Evolutionary conservation across 2,888 invertebrate species (phyloP), one percentile per base, ranked within the genome.

Genomic region (Apocheima hispidaria): DNA sequence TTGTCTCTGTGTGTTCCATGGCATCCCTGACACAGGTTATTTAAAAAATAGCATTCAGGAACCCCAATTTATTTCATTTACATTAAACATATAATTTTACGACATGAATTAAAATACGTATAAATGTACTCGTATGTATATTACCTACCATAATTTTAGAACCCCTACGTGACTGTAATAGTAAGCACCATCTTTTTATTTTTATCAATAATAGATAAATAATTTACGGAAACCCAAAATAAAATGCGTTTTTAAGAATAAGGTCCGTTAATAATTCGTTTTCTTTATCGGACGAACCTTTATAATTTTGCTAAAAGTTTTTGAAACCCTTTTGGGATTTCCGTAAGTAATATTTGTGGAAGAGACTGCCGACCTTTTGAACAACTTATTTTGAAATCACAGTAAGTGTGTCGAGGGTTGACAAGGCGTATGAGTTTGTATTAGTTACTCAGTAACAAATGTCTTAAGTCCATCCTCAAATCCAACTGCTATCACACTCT

Each of bases 141-240:
- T 10, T 21, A 41, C n/a, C n/a, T 56, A 36, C 12, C 26, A 46
- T 58, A 38, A 51, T 50, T 44, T 50, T 20, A 10, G 30, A 43
- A 41, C 43, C 51, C 5, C 10, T 21, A 58, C 58, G 58, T 51
- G 51, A 55, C n/a, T 40, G 10, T 21, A 36, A 52, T 33, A n/a
- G n/a, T n/a, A n/a, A n/a, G n/a, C n/a, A n/a, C n/a, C n/a, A 10
- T 21, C 35, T 43, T 43, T 43, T 41, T 33, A 21, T 28, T 35
- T 43, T 9, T 40, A 52, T 59, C 51, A 58, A 58, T 51, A 51
- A 44, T 44, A 36, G 16, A 57, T 50, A 10, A 16, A 59, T 28
- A 21, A 38, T 48, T 52, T 59, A 48, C n/a, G 14, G 48, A 59
- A 52, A 40, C 52, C 23, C 38, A 18, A 23, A 59, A 30, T 59